phyloP scores from a whole-genome alignment of 2,888 invertebrate species.

The Oscheius sp. region DNA sequence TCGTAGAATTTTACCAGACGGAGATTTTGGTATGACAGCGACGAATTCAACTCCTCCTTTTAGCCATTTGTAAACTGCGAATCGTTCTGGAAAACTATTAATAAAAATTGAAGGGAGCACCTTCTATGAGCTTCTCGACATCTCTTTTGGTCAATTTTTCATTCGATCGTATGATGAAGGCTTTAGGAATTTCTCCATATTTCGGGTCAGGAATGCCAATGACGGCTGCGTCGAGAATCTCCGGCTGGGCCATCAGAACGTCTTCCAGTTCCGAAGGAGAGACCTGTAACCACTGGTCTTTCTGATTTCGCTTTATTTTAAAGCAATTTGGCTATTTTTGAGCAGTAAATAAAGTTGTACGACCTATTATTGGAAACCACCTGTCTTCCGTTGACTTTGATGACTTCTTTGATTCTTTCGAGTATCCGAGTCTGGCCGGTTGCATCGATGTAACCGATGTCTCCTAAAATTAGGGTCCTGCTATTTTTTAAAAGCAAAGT shows the following conservation, averaged over 20 bases:
- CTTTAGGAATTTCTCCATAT: constrained; percentile 31
- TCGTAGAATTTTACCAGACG: constrained; percentile 83
- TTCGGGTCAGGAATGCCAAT: constrained; percentile 81
- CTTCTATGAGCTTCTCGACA: not conserved
- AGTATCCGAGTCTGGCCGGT: constrained; percentile 51
- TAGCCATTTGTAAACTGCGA: constrained; percentile 84
- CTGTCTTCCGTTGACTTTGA: constrained; percentile 65
- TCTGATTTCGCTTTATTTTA: no score
- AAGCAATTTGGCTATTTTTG: no score
- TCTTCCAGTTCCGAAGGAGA: constrained; percentile 80
- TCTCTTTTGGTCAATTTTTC: not conserved
- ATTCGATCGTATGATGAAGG: constrained; percentile 20
- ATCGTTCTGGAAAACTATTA: constrained; percentile 76
- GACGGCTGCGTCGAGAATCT: constrained; percentile 84
- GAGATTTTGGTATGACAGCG: constrained; percentile 82
- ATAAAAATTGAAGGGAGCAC: no score
- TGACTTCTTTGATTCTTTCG: constrained; percentile 64
- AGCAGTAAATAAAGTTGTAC: no score
- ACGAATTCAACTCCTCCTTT: constrained; percentile 81
- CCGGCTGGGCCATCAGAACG: constrained; percentile 81
- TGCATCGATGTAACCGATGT: constrained; percentile 55
- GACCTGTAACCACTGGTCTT: no score
- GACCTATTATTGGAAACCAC: no score
- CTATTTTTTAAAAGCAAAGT: no score
- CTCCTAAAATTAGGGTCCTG: constrained; percentile 41